Conservation (phyloP, 2,113 vertebrate species). For the Neolamprologus kungweensis region DNA sequence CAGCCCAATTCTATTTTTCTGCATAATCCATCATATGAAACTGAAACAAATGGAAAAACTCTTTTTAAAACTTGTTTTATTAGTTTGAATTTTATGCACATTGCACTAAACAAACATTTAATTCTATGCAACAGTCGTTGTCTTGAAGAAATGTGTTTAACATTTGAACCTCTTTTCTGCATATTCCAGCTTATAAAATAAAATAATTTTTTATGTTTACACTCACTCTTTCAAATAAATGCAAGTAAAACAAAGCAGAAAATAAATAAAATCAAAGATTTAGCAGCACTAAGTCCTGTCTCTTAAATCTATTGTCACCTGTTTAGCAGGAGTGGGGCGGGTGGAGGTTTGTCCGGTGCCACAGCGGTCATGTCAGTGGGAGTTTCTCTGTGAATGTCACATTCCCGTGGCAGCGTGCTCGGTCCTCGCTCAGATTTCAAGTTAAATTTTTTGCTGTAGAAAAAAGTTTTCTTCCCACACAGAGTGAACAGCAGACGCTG, state of each 20-base stretch:
- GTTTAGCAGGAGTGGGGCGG: neutral
- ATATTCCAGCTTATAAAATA: accelerated
- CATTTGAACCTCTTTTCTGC: neutral
- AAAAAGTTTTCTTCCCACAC: neutral
- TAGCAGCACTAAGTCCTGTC: accelerated
- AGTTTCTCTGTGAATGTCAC: accelerated
- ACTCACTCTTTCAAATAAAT: accelerated
- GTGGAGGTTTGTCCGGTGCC: accelerated
- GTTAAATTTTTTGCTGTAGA: neutral
- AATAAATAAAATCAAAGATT: neutral
- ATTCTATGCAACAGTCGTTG: neutral
- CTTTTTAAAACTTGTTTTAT: neutral
- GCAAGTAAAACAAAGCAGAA: neutral
- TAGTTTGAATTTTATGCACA: neutral
- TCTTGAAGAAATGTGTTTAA: neutral
- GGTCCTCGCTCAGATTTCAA: accelerated
- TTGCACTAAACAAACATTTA: accelerated
- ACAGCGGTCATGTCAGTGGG: neutral
- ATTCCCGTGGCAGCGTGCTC: neutral
- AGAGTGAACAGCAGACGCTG: accelerated
- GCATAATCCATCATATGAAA: accelerated
- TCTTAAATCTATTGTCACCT: neutral
- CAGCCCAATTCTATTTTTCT: neutral
- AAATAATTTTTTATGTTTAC: accelerated
- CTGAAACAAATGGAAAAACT: neutral